phyloP scores from a whole-genome alignment of 2,888 invertebrate genomes.

The Chelonus formosanus region DNA sequence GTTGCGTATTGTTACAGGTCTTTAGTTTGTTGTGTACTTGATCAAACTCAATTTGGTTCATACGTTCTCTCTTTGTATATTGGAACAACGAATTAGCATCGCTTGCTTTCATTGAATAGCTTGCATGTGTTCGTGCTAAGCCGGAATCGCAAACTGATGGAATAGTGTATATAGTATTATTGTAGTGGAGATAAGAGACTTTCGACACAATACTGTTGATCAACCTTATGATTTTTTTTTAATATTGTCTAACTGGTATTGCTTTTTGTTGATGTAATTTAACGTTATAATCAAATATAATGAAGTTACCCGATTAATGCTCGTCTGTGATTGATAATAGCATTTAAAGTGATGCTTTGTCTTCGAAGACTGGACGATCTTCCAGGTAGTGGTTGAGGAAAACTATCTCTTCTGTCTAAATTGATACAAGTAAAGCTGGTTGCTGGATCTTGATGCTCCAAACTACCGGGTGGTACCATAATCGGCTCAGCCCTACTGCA shows the following conservation, averaged over 20 bases:
- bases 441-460: conserved; percentile 37
- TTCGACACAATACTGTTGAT: not conserved
- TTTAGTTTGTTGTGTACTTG: conserved; percentile 35
- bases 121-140: conserved; percentile 6
- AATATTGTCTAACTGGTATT: not conserved
- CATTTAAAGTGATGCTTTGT: conserved; percentile 57
- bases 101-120: conserved; percentile 15
- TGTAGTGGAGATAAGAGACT: not conserved
- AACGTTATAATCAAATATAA: not conserved
- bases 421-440: conserved; percentile 48
- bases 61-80: conserved; percentile 12
- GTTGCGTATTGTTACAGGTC: conserved; percentile 35
- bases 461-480: conserved; percentile 22
- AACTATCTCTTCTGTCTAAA: conserved; percentile 49
- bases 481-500: conserved; percentile 23
- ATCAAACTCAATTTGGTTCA: conserved; percentile 42
- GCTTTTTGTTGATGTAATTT: not conserved
- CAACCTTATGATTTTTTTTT: not conserved
- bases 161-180: not conserved
- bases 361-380: conserved; percentile 52
- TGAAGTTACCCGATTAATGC: conserved; percentile 52
- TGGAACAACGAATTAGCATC: conserved; percentile 35
- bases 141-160: conserved; percentile 3
- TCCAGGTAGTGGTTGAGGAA: conserved; percentile 42
- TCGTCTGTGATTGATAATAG: conserved; percentile 57